Conservation (phyloP, 2,797 vertebrate species). For the Tinamus major region DNA sequence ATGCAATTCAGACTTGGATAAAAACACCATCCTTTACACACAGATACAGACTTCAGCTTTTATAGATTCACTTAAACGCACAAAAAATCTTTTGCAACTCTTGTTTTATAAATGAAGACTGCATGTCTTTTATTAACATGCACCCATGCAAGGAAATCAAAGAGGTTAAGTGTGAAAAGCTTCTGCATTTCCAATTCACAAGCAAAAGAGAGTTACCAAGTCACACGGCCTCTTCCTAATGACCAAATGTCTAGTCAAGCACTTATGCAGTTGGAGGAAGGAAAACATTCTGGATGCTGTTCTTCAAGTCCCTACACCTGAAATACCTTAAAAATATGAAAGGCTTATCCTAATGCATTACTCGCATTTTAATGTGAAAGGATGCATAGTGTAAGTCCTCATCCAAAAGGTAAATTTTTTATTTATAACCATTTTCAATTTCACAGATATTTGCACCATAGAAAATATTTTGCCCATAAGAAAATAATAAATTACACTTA, state of each 20-base stretch:
- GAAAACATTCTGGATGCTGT: not conserved
- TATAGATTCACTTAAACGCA: not conserved
- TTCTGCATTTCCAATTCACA: not conserved
- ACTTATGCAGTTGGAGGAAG: not conserved
- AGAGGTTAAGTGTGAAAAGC: not conserved
- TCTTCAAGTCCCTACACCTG: not conserved
- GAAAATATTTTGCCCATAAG: not conserved
- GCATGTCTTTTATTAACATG: accelerated
- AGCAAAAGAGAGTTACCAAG: not conserved
- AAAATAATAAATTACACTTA: conserved; percentile 78
- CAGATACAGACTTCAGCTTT: not conserved
- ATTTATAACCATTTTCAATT: not conserved
- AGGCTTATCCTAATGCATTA: not conserved
- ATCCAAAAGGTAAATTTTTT: not conserved
- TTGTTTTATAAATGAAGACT: not conserved
- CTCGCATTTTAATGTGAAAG: not conserved
- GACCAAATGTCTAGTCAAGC: accelerated
- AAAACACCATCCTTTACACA: not conserved
- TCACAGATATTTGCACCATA: not conserved
- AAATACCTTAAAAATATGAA: not conserved
- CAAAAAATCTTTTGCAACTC: not conserved
- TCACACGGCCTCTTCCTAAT: not conserved
- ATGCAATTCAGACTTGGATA: not conserved
- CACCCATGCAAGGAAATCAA: not conserved
- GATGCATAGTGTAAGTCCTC: not conserved